Evolutionary conservation across 1,140 invertebrate species (phyloP), one percentile per base, ranked within the genome.

Genomic region (Drosophila virilis): DNA sequence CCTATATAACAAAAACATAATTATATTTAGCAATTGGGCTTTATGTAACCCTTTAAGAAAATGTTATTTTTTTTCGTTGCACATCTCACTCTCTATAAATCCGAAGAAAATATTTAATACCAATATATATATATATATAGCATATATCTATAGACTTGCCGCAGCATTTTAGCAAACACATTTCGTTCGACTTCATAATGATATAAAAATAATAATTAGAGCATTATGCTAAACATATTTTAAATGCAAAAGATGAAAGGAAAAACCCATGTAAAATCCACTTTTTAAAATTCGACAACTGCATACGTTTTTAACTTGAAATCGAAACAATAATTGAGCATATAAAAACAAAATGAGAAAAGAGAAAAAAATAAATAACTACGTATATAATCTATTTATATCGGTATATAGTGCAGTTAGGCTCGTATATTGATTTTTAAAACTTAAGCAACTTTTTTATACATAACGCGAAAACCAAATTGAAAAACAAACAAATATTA

Each of bases 281-380:
- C 55, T 6, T 65, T 65, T 60, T 52, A 54, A 75, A 76, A 72
- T 51, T 65, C 13, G 33, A 60, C 33, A 64, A 64, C 13, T 66
- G 57, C 15, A 37, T 57, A 62, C 48, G 64, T 72, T 74, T 86
- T 86, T 88, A 86, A 86, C 78, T 78, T 66, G 68, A 70, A 81
- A 84, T 80, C 70, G 74, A 86, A 82, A 86, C 73, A 86, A 88
- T 88, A 85, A 82, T 79, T 83, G 76, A 86, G 78, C 82, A 72
- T 67, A 88, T 76, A 77, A 60, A 55, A 66, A 51, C 8, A 58
- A 38, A 52, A 52, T 13, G 43, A 17, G 32, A 35, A 50, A 50
- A n/a, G n/a, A n/a, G n/a, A n/a, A n/a, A n/a, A n/a, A n/a, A n/a
- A 60, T 1, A 67, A 28, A 60, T 55, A 72, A 68, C 42, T 38